Percentiles rank a stretch among this genome's conserved stretches.
These are phyloP conservation scores for Gymnocypris eckloni DNA, from an alignment of 2,797 vertebrate species.

Conservation along the genomic window DNA sequence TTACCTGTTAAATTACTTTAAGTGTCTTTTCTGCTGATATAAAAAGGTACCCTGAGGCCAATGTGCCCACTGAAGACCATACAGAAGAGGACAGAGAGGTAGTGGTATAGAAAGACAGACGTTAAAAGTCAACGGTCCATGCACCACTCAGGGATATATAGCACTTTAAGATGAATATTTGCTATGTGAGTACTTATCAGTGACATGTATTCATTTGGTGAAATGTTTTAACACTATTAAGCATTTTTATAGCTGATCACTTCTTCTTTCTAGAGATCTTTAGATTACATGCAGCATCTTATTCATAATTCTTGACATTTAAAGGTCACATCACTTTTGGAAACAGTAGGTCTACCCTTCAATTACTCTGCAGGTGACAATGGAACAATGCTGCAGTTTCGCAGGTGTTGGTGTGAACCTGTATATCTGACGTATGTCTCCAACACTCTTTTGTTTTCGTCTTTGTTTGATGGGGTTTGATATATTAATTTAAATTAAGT, in stretches of 20 bases:
- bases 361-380: constrained; percentile 25
- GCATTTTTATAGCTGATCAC: neutral
- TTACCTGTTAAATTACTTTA: neutral
- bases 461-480: no score
- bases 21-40: constrained; percentile 6
- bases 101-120: constrained; percentile 1
- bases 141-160: neutral
- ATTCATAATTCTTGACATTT: constrained; percentile 28
- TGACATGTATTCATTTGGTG: neutral
- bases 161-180: neutral
- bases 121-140: neutral
- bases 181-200: neutral
- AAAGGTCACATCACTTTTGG: constrained; percentile 25
- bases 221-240: neutral
- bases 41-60: neutral
- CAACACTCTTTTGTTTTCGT: neutral
- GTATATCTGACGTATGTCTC: neutral
- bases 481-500: neutral
- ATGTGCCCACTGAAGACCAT: neutral
- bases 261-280: neutral
- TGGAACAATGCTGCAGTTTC: neutral
- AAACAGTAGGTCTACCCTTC: neutral
- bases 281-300: constrained; percentile 15
- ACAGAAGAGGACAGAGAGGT: neutral
- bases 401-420: neutral